These are phyloP conservation scores for cattle (Bos taurus) DNA, from an alignment of 2,113 vertebrate species.

Conservation along the genomic window ARS-UCD2.0 NC_037357.1:44554501-44555000, in stretches of 20 bases:
- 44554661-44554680: not conserved
- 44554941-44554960: not conserved
- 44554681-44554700: not conserved
- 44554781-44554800: not conserved
- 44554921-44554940: not conserved
- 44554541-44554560: not conserved
- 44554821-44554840: not conserved
- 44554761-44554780: not conserved
- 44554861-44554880: not conserved
- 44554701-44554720: not conserved
- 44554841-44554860: not conserved
- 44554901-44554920: not conserved
- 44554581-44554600: not conserved
- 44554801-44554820: not conserved
- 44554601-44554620: not conserved
- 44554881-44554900: not conserved
- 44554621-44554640: not conserved
- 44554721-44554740: not conserved
- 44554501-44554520: not conserved
- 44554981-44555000: fast-evolving
- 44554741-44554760: not conserved
- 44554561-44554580: not conserved
- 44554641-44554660: not conserved
- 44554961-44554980: not conserved
- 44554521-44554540: not conserved